Percentiles rank a stretch among this genome's conserved stretches.
Evolutionary conservation across 2,113 vertebrate genomes (phyloP).

Genomic region (Vanacampus margaritifer): DNA sequence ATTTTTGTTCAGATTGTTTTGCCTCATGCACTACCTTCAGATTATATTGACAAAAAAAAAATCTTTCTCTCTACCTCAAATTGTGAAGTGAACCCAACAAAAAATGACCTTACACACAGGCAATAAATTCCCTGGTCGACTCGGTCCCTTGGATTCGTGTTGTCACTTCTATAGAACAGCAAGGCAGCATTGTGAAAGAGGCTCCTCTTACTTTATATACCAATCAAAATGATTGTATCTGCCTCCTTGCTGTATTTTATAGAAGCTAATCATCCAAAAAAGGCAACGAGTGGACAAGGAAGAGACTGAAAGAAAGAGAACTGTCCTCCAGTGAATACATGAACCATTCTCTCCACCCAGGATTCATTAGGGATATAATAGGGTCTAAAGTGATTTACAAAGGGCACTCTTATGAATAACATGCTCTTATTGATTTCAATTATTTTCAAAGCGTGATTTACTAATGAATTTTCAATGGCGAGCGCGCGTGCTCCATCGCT

Average conservation of each 20-base stretch:
- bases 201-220: constrained; percentile 10
- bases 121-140: background rate
- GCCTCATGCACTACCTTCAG: background rate
- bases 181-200: constrained; percentile 25
- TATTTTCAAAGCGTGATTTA: constrained; percentile 39
- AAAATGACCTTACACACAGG: background rate
- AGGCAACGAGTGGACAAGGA: constrained; percentile 7
- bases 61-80: background rate
- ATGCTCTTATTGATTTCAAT: constrained; percentile 55
- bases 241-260: constrained; percentile 2
- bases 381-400: constrained; percentile 61
- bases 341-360: constrained; percentile 50
- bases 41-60: background rate
- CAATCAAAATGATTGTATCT: constrained; percentile 9
- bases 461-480: constrained; percentile 48
- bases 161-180: background rate
- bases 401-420: constrained; percentile 61
- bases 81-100: background rate
- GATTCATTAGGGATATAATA: constrained; percentile 64
- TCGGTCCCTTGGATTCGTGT: background rate
- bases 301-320: constrained; percentile 26
- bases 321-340: constrained; percentile 52
- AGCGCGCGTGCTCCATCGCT: background rate
- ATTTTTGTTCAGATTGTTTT: background rate
- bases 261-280: constrained; percentile 17